A percentile compares a stretch with the other conserved stretches of the same genome.
Evolutionary conservation across 2,888 invertebrate species (phyloP).

Genomic region (Apodemia hepburni): DNA sequence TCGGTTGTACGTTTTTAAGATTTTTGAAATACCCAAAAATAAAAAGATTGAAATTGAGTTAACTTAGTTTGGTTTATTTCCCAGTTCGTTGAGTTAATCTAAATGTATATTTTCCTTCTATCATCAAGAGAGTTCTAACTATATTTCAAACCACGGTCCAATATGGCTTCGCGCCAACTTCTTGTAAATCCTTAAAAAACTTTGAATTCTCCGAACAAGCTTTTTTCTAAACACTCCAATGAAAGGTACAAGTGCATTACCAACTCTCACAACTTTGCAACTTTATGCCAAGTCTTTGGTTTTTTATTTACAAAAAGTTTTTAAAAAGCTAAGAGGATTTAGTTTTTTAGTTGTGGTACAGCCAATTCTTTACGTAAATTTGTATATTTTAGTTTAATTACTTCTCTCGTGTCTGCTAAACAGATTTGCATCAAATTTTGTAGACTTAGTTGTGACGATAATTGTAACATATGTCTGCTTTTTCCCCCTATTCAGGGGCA

Average conservation of each 20-base stretch:
- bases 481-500: too few relatives aligned
- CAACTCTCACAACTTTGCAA: constrained; percentile 9
- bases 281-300: not conserved
- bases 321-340: not conserved
- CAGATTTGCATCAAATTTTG: too few relatives aligned
- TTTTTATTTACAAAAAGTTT: not conserved
- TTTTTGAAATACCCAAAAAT: not conserved
- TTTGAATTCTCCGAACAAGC: constrained; percentile 11
- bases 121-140: constrained; percentile 3
- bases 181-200: constrained; percentile 11
- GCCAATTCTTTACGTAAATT: not conserved
- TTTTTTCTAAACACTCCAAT: not conserved
- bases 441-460: too few relatives aligned
- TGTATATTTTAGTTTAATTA: too few relatives aligned
- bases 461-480: too few relatives aligned
- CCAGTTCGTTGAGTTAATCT: not conserved
- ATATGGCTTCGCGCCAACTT: constrained; percentile 8
- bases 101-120: constrained; percentile 4
- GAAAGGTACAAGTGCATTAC: constrained; percentile 10
- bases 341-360: not conserved
- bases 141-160: not conserved
- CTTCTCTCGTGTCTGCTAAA: too few relatives aligned
- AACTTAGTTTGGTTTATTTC: not conserved
- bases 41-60: not conserved
- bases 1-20: not conserved